Conservation (phyloP, 2,888 invertebrate species). For the Odontocerum albicorne region DNA sequence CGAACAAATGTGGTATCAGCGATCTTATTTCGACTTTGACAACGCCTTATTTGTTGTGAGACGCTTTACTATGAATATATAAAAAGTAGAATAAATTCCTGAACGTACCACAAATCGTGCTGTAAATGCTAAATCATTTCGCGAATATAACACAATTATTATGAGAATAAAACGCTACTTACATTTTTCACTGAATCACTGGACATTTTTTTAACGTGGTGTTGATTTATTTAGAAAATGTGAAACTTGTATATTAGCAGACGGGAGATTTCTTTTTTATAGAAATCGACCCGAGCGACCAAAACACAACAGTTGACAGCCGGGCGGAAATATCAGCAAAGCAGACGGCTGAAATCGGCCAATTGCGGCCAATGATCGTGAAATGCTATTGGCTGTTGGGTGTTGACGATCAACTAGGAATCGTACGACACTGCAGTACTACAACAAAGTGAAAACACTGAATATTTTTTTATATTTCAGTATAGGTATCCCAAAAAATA, state of each 20-base stretch:
- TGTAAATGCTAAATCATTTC: slow-evolving; percentile 9
- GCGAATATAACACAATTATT: slow-evolving; percentile 6
- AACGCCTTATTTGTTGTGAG: slow-evolving; percentile 25
- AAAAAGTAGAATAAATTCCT: slow-evolving; percentile 29
- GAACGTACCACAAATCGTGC: slow-evolving; percentile 19
- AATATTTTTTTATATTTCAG: too few relatives aligned
- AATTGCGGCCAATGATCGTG: neutral
- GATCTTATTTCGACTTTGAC: slow-evolving; percentile 20
- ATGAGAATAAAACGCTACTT: slow-evolving; percentile 43
- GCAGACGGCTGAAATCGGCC: neutral
- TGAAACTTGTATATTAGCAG: neutral
- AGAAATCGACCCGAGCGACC: neutral
- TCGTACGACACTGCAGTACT: too few relatives aligned
- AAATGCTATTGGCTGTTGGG: slow-evolving; percentile 33
- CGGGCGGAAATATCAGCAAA: slow-evolving; percentile 10
- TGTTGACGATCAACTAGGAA: too few relatives aligned
- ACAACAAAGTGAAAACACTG: too few relatives aligned
- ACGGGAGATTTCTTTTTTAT: too few relatives aligned
- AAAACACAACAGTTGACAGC: slow-evolving; percentile 19
- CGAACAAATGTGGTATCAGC: neutral
- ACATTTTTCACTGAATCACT: slow-evolving; percentile 63
- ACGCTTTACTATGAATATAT: slow-evolving; percentile 9
- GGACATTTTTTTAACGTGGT: slow-evolving; percentile 50
- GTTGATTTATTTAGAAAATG: neutral
- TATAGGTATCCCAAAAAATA: too few relatives aligned